Percentiles rank a stretch among this genome's conserved stretches.
Evolutionary conservation across 2,113 vertebrate genomes (phyloP).

Genomic region (Ptilonorhynchus violaceus): DNA sequence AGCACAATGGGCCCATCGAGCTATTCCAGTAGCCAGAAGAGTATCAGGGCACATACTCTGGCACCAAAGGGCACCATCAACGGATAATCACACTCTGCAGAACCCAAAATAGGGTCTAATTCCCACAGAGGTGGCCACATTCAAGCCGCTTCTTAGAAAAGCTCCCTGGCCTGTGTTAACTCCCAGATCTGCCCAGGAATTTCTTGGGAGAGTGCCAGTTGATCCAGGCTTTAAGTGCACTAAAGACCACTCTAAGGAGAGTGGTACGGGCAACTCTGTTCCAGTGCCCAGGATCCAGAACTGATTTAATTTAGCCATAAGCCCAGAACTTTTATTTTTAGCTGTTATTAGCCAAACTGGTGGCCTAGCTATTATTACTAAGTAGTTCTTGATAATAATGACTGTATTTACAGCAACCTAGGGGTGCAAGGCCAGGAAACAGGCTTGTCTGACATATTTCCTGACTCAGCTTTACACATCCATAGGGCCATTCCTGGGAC

Average conservation of each 20-base stretch:
- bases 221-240: not conserved
- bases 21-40: not conserved
- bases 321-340: not conserved
- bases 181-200: not conserved
- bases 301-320: not conserved
- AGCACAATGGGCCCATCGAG: not conserved
- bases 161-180: not conserved
- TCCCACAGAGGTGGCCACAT: not conserved
- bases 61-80: not conserved
- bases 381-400: not conserved
- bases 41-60: not conserved
- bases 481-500: not conserved
- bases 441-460: constrained; percentile 51
- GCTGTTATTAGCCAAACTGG: not conserved
- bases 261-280: not conserved
- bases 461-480: constrained; percentile 13
- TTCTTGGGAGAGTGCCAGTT: not conserved
- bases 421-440: constrained; percentile 57
- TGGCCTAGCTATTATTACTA: not conserved
- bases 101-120: not conserved
- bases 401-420: not conserved
- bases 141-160: not conserved
- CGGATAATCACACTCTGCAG: not conserved
- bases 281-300: not conserved
- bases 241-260: not conserved